These are phyloP conservation scores for Drosophila kanapiae DNA, from an alignment of 1,140 invertebrate genomes.

Conservation along the genomic window DNA sequence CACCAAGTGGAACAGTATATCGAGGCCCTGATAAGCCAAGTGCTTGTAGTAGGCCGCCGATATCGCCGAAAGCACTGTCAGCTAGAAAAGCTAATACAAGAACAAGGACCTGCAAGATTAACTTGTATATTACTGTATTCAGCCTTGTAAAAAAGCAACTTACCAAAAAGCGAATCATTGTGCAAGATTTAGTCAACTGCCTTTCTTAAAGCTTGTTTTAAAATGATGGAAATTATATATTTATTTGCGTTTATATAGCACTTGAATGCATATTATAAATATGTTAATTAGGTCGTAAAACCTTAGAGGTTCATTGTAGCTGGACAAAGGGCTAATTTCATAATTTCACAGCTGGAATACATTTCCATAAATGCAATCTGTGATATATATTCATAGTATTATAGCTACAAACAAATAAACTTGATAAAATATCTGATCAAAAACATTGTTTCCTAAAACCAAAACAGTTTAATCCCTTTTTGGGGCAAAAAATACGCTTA, in stretches of 20 bases:
- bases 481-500: too few relatives aligned
- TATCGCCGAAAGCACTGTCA: constrained; percentile 13
- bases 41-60: neutral
- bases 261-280: neutral
- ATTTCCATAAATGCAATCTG: neutral
- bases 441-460: neutral
- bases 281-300: constrained; percentile 14
- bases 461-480: neutral
- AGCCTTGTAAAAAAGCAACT: neutral
- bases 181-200: neutral
- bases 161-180: constrained; percentile 17
- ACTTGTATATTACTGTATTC: neutral
- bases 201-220: neutral
- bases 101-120: constrained; percentile 22
- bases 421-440: neutral
- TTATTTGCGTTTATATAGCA: constrained; percentile 15
- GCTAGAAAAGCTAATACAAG: constrained; percentile 33
- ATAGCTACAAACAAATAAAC: neutral
- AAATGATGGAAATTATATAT: neutral
- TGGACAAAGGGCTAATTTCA: constrained; percentile 5
- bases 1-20: neutral
- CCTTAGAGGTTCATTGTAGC: neutral
- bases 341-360: neutral
- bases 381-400: neutral
- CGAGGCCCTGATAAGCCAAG: constrained; percentile 1